These are phyloP conservation scores for Brachirus orientalis DNA, from an alignment of 2,113 vertebrate genomes.

Conservation along the genomic window DNA sequence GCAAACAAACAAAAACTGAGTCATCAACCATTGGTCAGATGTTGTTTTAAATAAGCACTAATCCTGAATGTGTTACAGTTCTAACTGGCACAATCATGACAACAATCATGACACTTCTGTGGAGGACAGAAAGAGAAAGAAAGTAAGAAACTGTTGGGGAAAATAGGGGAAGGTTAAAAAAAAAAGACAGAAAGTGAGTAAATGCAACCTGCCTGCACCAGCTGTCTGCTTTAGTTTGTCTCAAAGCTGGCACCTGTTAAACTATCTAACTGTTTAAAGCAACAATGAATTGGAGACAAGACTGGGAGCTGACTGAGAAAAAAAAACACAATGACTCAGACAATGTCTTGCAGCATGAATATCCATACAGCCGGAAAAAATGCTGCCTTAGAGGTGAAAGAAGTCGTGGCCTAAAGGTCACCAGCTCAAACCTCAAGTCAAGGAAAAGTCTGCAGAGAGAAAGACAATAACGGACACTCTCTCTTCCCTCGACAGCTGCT, in stretches of 20 bases:
- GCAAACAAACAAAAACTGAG: slow-evolving; percentile 13
- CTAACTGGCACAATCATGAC: neutral
- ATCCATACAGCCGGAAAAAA: slow-evolving; percentile 12
- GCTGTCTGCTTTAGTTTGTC: slow-evolving; percentile 17
- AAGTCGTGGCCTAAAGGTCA: slow-evolving; percentile 9
- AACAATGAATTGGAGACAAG: slow-evolving; percentile 25
- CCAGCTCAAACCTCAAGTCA: slow-evolving; percentile 1
- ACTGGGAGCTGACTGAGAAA: slow-evolving; percentile 13
- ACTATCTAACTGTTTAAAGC: too few species aligned
- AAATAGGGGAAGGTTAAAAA: neutral
- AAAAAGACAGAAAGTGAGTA: neutral
- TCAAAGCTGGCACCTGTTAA: slow-evolving; percentile 6
- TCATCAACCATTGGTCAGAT: neutral
- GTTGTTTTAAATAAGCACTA: neutral
- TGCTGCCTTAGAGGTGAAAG: slow-evolving; percentile 6
- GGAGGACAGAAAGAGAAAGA: neutral
- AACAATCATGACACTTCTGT: neutral
- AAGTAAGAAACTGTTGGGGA: neutral
- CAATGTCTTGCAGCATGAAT: slow-evolving; percentile 4
- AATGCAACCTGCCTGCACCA: slow-evolving; percentile 21
- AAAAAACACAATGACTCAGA: slow-evolving; percentile 56
- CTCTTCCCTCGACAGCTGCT: neutral
- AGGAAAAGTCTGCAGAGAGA: neutral
- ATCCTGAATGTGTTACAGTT: neutral
- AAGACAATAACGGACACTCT: neutral